Evolutionary conservation across 2,888 invertebrate genomes (phyloP), one percentile per base, ranked within the genome.

Genomic region (Brachylomia viminalis): DNA sequence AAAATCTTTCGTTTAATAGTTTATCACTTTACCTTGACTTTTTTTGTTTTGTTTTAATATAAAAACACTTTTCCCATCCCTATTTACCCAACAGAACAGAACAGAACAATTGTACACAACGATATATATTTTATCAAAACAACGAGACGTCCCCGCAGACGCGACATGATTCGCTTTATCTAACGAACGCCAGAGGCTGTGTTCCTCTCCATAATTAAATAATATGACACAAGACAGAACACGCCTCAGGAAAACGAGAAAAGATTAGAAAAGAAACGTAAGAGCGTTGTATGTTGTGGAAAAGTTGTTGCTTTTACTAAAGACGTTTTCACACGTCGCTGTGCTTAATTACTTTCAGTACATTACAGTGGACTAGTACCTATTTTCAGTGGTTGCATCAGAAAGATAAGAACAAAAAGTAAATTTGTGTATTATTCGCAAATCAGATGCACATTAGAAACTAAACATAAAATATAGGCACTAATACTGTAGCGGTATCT

Each of bases 101-200:
- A 66, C 42, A 75, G n/a, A 33, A 52, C 59, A 79, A 66, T 83
- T 17, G 56, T 38, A 42, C 56, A 66, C 61, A 42, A n/a, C 58
- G 45, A 47, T 45, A 79, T 56, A 54, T 85, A 82, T 85, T 72
- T 85, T 83, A 78, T 69, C 38, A 69, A 62, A 73, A 88, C 76
- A 70, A 54, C 59, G 54, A 54, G 69, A 61, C 59, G 66, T 80
- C 88, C 82, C 84, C 30, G 33, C 80, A 77, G 88, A 77, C 64
- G 72, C 27, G 75, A 87, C 86, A 88, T 88, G 90, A 91, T 91
- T 91, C 87, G 89, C 88, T 86, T 84, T 86, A 85, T 90, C 88
- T 92, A 92, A 91, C 91, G 92, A 91, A 91, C 87, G 83, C 88
- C 85, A 70, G 76, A 76, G 87, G 91, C 88, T 78, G 82, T 83